phyloP scores from a whole-genome alignment of 2,797 vertebrate genomes.

The Melanotaenia nigrans region DNA sequence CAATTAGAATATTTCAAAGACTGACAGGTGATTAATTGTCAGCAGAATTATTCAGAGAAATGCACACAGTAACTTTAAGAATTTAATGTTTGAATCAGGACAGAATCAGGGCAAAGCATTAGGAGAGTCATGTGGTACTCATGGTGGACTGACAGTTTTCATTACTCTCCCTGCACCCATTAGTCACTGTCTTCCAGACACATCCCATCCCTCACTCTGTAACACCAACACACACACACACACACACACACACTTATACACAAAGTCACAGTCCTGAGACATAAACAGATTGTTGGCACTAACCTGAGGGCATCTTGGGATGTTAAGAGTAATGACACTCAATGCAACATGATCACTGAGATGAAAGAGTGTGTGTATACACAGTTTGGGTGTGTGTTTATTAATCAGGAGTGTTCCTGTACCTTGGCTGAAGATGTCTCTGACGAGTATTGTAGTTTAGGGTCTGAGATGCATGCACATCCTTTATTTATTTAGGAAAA shows the following conservation, averaged over 20 bases:
- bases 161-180: conserved; percentile 45
- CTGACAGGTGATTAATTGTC: too few species aligned
- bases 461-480: background rate
- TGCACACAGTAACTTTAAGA: background rate
- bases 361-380: conserved; percentile 37
- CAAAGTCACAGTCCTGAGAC: conserved; percentile 43
- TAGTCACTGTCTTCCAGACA: conserved; percentile 40
- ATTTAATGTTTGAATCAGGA: conserved; percentile 17
- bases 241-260: conserved; percentile 19
- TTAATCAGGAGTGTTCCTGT: background rate
- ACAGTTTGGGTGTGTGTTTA: conserved; percentile 1
- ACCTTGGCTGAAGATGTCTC: background rate
- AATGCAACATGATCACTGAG: conserved; percentile 69
- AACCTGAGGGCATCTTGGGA: conserved; percentile 74
- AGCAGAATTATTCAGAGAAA: too few species aligned
- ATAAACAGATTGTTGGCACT: conserved; percentile 70
- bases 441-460: background rate
- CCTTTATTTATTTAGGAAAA: background rate
- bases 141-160: conserved; percentile 58
- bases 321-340: conserved; percentile 75
- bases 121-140: conserved; percentile 37
- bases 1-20: background rate
- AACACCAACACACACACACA: conserved; percentile 1
- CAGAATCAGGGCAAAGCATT: conserved; percentile 32
- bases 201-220: conserved; percentile 41